phyloP scores from a whole-genome alignment of 2,113 vertebrate species.

The Calidris pugnax region DNA sequence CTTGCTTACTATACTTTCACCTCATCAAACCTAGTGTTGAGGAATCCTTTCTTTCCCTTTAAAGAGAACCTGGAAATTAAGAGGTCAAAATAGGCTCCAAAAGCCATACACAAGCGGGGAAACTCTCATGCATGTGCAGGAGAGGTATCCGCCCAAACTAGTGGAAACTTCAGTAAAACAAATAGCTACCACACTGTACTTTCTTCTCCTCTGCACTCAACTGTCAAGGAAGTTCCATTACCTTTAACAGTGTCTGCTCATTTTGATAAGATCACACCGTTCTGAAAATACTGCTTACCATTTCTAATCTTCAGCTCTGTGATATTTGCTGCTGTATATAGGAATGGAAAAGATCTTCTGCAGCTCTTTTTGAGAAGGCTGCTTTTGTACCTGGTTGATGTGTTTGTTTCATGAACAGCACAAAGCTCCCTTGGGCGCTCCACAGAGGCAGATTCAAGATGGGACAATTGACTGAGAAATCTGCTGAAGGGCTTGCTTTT shows the following conservation, averaged over 20 bases:
- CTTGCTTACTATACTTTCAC: not conserved
- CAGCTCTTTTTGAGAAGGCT: not conserved
- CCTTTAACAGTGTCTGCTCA: not conserved
- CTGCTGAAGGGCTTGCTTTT: not conserved
- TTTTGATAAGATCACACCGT: not conserved
- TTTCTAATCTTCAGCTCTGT: not conserved
- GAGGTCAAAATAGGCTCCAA: not conserved
- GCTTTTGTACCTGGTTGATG: not conserved
- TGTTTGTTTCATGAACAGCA: not conserved
- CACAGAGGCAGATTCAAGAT: not conserved
- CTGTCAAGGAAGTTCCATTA: not conserved
- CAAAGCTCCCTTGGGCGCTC: not conserved
- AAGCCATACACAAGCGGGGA: not conserved
- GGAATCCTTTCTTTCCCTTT: not conserved
- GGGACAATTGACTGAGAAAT: not conserved
- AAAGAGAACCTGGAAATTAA: not conserved
- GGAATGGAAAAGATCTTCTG: not conserved
- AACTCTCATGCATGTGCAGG: not conserved
- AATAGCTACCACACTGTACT: not conserved
- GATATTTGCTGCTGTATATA: not conserved
- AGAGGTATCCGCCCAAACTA: not conserved
- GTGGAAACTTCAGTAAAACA: not conserved
- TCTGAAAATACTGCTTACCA: not conserved
- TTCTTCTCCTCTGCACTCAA: not conserved
- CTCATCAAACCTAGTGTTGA: not conserved